These are phyloP conservation scores for Halyomorpha halys DNA, from an alignment of 1,140 invertebrate species.

Conservation along the genomic window DNA sequence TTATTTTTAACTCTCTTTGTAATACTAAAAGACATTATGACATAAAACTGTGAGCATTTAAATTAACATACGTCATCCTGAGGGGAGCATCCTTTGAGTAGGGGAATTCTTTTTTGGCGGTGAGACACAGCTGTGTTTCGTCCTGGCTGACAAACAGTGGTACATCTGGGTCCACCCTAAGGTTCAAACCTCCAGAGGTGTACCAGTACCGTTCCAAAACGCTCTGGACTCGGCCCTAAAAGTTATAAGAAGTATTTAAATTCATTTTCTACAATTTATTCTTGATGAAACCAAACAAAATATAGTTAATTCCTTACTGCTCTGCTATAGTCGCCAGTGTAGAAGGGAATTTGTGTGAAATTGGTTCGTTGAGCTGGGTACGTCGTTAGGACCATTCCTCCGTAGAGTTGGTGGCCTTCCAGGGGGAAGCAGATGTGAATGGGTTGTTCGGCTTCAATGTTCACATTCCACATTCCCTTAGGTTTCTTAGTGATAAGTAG, in stretches of 20 bases:
- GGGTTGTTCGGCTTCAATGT: neutral
- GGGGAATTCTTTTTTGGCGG: slow-evolving; percentile 14
- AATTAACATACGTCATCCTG: neutral
- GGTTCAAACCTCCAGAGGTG: neutral
- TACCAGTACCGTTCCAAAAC: slow-evolving; percentile 19
- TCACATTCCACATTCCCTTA: neutral
- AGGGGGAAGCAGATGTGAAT: neutral
- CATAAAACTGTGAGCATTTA: too few species aligned
- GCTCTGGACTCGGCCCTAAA: neutral
- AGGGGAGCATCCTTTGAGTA: neutral
- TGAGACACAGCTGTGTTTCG: neutral
- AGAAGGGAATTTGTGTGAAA: neutral
- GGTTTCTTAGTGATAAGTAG: neutral
- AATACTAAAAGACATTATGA: too few species aligned
- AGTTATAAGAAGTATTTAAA: neutral
- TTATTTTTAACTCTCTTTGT: too few species aligned
- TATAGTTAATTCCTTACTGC: neutral
- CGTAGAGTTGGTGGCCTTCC: slow-evolving; percentile 7
- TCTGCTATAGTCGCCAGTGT: neutral
- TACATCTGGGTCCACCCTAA: slow-evolving; percentile 1
- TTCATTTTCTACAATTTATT: neutral
- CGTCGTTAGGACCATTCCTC: neutral
- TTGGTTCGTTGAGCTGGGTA: neutral
- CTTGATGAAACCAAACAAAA: neutral
- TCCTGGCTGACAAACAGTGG: slow-evolving; percentile 11